phyloP scores from a whole-genome alignment of 2,797 vertebrate species.

The Linurgus olivaceus region DNA sequence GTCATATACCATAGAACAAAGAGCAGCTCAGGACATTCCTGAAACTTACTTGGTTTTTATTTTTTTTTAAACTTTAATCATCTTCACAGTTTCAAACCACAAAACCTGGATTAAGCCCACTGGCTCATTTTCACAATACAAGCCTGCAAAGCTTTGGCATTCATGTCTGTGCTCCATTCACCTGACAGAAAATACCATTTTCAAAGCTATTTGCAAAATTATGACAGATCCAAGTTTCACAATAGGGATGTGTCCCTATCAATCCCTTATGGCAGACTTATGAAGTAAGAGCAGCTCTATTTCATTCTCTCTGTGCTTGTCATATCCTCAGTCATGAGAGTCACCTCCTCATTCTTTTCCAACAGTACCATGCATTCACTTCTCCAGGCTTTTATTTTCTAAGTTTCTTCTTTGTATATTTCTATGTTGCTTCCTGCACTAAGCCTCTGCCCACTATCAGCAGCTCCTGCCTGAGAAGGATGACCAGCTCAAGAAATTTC shows the following conservation, averaged over 20 bases:
- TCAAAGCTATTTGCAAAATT: neutral
- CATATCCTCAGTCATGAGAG: neutral
- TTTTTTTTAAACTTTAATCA: neutral
- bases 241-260: neutral
- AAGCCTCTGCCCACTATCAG: neutral
- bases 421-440: neutral
- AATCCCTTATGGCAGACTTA: neutral
- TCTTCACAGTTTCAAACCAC: neutral
- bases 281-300: neutral
- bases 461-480: neutral
- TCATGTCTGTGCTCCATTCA: neutral
- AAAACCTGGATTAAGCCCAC: slow-evolving; percentile 5
- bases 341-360: neutral
- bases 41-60: neutral
- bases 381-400: neutral
- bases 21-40: neutral
- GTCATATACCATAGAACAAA: neutral
- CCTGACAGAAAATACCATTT: neutral
- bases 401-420: neutral
- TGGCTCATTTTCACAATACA: neutral
- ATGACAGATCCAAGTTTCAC: neutral
- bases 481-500: neutral
- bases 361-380: neutral
- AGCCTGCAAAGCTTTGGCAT: neutral
- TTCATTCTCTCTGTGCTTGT: neutral